Conservation (phyloP, 2,888 invertebrate genomes). For the Thymelicus lineola region DNA sequence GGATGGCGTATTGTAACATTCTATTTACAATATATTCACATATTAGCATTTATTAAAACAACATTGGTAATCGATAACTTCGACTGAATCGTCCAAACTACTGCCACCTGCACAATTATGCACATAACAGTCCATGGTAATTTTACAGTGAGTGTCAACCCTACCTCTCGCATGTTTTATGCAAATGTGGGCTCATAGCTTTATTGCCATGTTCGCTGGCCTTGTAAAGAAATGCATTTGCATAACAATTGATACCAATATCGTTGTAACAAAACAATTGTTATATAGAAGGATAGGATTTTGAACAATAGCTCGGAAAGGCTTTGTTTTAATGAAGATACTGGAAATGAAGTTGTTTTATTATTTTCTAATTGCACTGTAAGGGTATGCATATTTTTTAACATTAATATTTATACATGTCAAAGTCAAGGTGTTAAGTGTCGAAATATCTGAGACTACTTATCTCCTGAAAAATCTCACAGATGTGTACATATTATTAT, state of each 20-base stretch:
- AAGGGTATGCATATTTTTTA: too few species aligned
- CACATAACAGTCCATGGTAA: background rate
- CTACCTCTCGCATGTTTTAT: constrained; percentile 28
- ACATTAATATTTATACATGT: too few species aligned
- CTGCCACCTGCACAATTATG: background rate
- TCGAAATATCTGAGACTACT: too few species aligned
- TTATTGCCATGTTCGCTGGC: constrained; percentile 36
- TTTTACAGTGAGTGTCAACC: constrained; percentile 8
- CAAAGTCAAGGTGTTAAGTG: too few species aligned
- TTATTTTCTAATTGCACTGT: background rate
- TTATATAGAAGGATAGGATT: constrained; percentile 5
- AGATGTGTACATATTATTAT: too few species aligned
- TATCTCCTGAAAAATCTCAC: too few species aligned
- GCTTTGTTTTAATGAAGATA: constrained; percentile 13
- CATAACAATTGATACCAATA: constrained; percentile 35
- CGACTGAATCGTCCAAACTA: background rate
- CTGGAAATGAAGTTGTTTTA: constrained; percentile 2
- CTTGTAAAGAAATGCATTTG: constrained; percentile 39
- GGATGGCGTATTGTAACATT: too few species aligned
- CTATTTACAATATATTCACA: too few species aligned
- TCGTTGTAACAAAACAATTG: constrained; percentile 21
- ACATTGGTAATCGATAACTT: background rate
- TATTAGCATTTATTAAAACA: too few species aligned
- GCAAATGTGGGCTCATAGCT: constrained; percentile 34
- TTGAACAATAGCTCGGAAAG: constrained; percentile 14